Evolutionary conservation across 92 coral and sea anemone species (phyloP).

Genomic region (Ricordea florida): DNA sequence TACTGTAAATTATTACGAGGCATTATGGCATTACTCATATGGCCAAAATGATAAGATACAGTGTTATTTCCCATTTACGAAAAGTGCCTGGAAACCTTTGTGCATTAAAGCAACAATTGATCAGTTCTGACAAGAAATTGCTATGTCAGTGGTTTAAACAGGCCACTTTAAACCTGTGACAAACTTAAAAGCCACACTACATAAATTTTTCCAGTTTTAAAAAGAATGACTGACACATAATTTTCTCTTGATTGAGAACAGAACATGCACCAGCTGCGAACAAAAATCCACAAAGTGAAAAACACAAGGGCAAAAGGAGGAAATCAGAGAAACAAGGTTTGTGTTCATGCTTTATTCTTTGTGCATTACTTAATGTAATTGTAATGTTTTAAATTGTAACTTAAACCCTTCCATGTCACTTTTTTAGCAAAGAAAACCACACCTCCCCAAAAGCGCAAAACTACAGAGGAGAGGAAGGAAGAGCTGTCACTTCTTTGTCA

Average conservation of each 20-base stretch:
- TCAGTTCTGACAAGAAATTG: background rate
- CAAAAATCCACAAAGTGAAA: background rate
- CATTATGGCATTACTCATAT: background rate
- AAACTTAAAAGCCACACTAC: background rate
- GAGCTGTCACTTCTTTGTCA: background rate
- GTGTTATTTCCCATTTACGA: background rate
- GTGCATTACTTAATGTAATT: background rate
- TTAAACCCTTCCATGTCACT: background rate
- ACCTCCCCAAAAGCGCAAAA: background rate
- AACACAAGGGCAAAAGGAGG: background rate
- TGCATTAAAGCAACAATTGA: background rate
- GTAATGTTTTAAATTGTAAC: background rate
- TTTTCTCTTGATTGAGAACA: background rate
- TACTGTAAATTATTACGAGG: conserved; percentile 1
- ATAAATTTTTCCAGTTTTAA: background rate
- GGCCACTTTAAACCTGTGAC: background rate
- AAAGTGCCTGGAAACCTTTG: background rate
- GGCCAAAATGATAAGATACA: background rate
- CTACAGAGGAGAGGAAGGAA: background rate
- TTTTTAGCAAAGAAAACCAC: conserved; percentile 7
- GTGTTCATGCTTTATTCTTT: background rate
- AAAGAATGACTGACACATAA: background rate
- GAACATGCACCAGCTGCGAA: background rate
- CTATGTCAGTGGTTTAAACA: no score
- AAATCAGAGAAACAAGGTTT: conserved; percentile 14